These are phyloP conservation scores for Leptinotarsa texana DNA, from an alignment of 1,140 invertebrate genomes.

Conservation along the genomic window DNA sequence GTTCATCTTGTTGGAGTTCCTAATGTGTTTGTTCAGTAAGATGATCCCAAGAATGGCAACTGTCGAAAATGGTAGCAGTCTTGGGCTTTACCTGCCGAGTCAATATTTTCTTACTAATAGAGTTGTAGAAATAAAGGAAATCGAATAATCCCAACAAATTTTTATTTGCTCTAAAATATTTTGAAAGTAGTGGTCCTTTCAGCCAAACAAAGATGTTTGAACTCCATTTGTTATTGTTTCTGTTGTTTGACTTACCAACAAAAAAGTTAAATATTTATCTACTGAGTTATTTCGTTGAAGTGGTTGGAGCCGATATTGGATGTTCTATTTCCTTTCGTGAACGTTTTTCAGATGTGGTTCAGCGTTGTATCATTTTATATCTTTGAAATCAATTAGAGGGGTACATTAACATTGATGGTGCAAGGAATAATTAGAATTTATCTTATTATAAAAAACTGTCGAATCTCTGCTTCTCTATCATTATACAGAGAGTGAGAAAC, in stretches of 20 bases:
- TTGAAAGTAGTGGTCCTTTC: neutral
- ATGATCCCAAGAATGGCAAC: too few species aligned
- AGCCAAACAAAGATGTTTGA: neutral
- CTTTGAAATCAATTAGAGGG: too few species aligned
- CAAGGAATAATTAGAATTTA: too few species aligned
- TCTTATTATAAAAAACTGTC: too few species aligned
- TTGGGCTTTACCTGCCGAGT: neutral
- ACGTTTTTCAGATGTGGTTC: too few species aligned
- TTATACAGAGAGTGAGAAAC: too few species aligned
- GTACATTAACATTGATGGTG: too few species aligned
- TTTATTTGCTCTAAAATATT: neutral
- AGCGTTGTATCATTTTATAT: too few species aligned
- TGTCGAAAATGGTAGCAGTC: neutral
- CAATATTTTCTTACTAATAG: neutral
- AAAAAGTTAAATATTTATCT: neutral
- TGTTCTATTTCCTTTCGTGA: neutral
- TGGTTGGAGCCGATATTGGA: neutral
- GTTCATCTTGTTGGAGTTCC: too few species aligned
- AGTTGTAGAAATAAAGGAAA: neutral
- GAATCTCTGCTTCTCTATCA: too few species aligned
- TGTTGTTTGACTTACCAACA: neutral
- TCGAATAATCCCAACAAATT: conserved; percentile 3
- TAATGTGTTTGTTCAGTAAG: too few species aligned
- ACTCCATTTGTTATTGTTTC: neutral
- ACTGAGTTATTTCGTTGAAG: neutral